Percentiles rank a stretch among this genome's conserved stretches.
These are phyloP conservation scores for Paedocypris sp. DNA, from an alignment of 2,113 vertebrate species.

Conservation along the genomic window DNA sequence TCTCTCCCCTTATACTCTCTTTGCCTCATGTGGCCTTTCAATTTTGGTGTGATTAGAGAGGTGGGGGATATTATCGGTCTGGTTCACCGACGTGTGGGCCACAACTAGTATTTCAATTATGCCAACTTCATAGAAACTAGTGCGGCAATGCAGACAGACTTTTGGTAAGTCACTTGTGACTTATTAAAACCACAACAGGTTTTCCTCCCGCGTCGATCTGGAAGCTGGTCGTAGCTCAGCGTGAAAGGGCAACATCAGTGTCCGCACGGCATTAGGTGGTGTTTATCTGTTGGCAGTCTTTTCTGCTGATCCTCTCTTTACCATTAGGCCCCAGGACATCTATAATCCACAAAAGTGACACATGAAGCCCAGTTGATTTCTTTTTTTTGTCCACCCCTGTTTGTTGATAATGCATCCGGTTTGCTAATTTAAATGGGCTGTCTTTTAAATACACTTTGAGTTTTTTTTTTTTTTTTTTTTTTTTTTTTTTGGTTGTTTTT, in stretches of 20 bases:
- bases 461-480: too few species aligned
- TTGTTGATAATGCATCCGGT: slow-evolving; percentile 32
- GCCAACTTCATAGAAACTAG: slow-evolving; percentile 26
- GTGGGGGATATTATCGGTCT: slow-evolving; percentile 30
- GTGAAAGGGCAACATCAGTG: slow-evolving; percentile 3
- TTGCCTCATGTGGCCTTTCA: slow-evolving; percentile 29
- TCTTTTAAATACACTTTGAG: too few species aligned
- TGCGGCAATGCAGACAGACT: slow-evolving; percentile 5
- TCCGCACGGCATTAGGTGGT: slow-evolving; percentile 7
- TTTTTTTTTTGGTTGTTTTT: slow-evolving; percentile 21
- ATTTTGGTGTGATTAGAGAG: slow-evolving; percentile 28
- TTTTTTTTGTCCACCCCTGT: slow-evolving; percentile 22
- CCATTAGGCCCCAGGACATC: slow-evolving; percentile 18
- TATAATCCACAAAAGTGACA: slow-evolving; percentile 29
- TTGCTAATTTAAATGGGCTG: slow-evolving; percentile 32
- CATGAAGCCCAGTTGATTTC: slow-evolving; percentile 19
- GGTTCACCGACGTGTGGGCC: slow-evolving; percentile 18
- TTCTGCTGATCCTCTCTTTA: slow-evolving; percentile 12
- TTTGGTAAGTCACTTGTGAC: slow-evolving; percentile 1
- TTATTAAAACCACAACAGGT: not conserved
- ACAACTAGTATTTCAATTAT: slow-evolving; percentile 32
- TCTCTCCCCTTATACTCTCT: slow-evolving; percentile 28
- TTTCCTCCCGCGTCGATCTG: not conserved
- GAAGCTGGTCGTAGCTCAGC: slow-evolving; percentile 1
- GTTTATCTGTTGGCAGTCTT: slow-evolving; percentile 17